Conservation (phyloP, 2,888 invertebrate species). For the Strigamia maritima region DNA sequence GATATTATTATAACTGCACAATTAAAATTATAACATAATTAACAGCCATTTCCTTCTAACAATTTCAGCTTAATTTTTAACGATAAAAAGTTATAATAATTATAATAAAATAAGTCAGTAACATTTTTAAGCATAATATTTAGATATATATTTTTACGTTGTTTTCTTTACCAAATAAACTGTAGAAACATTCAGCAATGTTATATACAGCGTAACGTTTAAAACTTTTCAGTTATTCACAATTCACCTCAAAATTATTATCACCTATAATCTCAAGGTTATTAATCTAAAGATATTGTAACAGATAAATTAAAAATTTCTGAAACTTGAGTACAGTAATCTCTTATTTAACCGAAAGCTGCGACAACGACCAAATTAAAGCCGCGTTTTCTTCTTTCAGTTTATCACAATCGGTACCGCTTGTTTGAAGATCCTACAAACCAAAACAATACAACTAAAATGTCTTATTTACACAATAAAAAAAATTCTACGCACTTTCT, state of each 20-base stretch:
- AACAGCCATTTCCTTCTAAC: not conserved
- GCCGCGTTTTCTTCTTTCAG: conserved; percentile 52
- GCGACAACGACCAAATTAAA: conserved; percentile 52
- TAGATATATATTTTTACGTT: not conserved
- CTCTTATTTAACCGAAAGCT: conserved; percentile 44
- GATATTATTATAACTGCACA: not conserved
- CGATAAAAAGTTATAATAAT: too few species aligned
- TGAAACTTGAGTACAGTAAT: not conserved
- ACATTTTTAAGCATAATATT: not conserved
- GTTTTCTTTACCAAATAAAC: not conserved
- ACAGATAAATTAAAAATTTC: not conserved
- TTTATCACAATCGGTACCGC: conserved; percentile 49
- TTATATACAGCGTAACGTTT: not conserved
- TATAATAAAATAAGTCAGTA: not conserved
- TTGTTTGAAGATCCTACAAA: conserved; percentile 39
- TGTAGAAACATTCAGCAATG: not conserved
- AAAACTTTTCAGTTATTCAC: not conserved
- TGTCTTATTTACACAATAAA: not conserved
- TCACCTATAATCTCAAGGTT: not conserved
- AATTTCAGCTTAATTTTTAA: not conserved
- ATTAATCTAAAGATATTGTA: not conserved
- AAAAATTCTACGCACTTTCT: conserved; percentile 48
- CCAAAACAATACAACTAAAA: not conserved
- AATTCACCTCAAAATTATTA: not conserved
- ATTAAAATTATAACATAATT: too few species aligned